Base-by-base conservation (phyloP, 2,888 invertebrate species). In the Troides aeacus region DNA sequence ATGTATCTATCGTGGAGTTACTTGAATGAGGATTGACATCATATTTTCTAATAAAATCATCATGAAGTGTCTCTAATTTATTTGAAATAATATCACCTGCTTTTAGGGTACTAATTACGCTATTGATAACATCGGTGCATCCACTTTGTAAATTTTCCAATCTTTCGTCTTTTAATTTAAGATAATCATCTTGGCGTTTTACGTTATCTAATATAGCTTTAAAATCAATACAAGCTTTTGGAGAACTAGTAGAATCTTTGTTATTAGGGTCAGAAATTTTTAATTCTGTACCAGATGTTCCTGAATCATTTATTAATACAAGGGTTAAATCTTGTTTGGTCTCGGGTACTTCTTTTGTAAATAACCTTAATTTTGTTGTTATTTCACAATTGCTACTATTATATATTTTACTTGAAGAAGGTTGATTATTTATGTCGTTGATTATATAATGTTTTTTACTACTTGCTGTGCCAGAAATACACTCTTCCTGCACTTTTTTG, bases 61-160 rank as follows among this genome's bases (percentile, higher is more conserved):
- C 74, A 72, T 84, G 82, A 62, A 85, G 72, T 30, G 42, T 72
- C 18, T 86, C 81, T 46, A 87, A 73, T 75, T 84, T 86, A 39
- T 81, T 75, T 68, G 79, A 78, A 7, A 87, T 78, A 68, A 77
- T 73, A 60, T 85, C 77, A 18, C 81, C 81, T 36, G 75, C 74
- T 42, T 74, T 73, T 23, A 87, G 68, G 10, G 84, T 84, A 50
- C 68, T 79, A 2, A 81, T 73, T 68, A 85, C 74, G 72, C 78
- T 80, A 67, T 79, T 73, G 2, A 86, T 77, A 23, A 86, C 80
- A 24, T 81, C 77, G 10, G 81, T 76, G 78, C 83, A 84, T 63
- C 74, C 80, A 6, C 70, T 73, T 76, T 87, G 85, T 60, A 85
- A 74, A n/a, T 74, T 78, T 72, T 81, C 73, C 18, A 84, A 75